Conservation (phyloP, 2,113 vertebrate genomes). For the Rhinichthys klamathensis region DNA sequence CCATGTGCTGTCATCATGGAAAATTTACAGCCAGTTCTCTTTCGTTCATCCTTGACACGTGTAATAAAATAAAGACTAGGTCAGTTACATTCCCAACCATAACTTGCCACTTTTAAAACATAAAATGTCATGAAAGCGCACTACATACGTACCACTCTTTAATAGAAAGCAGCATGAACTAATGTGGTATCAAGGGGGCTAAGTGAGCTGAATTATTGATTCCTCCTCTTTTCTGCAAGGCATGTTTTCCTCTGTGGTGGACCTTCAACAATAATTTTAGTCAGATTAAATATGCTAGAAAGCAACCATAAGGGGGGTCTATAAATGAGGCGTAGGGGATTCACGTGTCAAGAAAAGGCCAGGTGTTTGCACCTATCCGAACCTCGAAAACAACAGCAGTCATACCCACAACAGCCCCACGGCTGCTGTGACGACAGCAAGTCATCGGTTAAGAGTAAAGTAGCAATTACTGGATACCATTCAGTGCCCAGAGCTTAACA, state of each 20-base stretch:
- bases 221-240: conserved; percentile 37
- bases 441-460: conserved; percentile 30
- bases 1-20: background rate
- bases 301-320: conserved; percentile 40
- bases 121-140: conserved; percentile 32
- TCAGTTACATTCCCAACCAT: background rate
- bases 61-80: background rate
- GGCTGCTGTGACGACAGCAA: conserved; percentile 47
- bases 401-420: conserved; percentile 62
- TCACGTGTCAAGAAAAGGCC: conserved; percentile 66
- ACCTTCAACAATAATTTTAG: conserved; percentile 63
- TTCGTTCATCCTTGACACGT: background rate
- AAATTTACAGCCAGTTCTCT: background rate
- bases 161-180: conserved; percentile 43
- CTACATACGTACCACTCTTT: conserved; percentile 29
- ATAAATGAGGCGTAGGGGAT: conserved; percentile 42
- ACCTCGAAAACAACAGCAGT: conserved; percentile 60
- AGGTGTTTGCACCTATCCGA: conserved; percentile 67
- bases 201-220: conserved; percentile 69
- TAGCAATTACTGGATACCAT: conserved; percentile 50
- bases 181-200: conserved; percentile 39
- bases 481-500: conserved; percentile 26
- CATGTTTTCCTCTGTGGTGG: conserved; percentile 61
- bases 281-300: conserved; percentile 65
- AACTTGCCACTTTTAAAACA: conserved; percentile 3